Conservation (phyloP, 2,888 invertebrate species). For the Melanotus villosus region DNA sequence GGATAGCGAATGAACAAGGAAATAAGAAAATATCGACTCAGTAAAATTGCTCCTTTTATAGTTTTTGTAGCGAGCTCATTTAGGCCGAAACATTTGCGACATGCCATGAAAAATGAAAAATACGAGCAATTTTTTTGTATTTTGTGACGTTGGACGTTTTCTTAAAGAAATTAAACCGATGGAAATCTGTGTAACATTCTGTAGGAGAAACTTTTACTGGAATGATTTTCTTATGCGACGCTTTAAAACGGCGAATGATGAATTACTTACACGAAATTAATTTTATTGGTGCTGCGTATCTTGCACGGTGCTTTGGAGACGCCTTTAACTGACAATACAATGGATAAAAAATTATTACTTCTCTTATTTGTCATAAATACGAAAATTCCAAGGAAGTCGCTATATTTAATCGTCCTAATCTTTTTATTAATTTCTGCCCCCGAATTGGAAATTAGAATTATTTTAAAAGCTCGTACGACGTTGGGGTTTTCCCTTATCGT, state of each 20-base stretch:
- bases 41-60: constrained; percentile 5
- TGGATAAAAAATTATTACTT: background rate
- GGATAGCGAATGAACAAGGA: background rate
- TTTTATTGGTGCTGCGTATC: background rate
- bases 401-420: too few relatives aligned
- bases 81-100: constrained; percentile 11
- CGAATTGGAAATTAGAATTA: too few relatives aligned
- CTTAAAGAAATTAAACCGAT: background rate
- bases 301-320: background rate
- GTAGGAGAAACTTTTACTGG: background rate
- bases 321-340: background rate
- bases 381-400: too few relatives aligned
- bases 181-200: background rate
- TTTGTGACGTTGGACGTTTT: background rate
- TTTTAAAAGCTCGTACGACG: too few relatives aligned
- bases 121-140: background rate
- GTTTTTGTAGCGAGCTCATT: constrained; percentile 4
- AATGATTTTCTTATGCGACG: constrained; percentile 6
- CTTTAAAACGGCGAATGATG: background rate
- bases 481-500: too few relatives aligned
- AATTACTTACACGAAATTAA: constrained; percentile 7
- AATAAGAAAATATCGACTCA: constrained; percentile 1
- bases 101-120: constrained; percentile 8
- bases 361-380: too few relatives aligned
- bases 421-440: too few relatives aligned